Percentiles rank a stretch among this genome's conserved stretches.
phyloP scores from a whole-genome alignment of 2,888 invertebrate species.

The Horisme vitalbata region DNA sequence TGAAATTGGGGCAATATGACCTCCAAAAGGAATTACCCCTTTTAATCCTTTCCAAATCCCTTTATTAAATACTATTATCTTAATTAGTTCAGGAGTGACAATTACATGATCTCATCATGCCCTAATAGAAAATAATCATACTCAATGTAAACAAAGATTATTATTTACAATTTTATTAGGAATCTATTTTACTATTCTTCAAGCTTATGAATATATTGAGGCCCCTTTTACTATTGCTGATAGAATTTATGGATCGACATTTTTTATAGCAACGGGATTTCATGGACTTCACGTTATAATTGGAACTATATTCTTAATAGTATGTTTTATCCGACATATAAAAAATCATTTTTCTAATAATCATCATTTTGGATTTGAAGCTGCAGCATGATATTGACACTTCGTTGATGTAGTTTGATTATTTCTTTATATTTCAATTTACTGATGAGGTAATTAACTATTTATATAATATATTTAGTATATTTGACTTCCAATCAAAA shows the following conservation, averaged over 20 bases:
- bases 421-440: conserved; percentile 82
- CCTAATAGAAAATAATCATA: conserved; percentile 62
- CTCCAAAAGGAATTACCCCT: conserved; percentile 83
- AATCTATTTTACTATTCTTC: conserved; percentile 85
- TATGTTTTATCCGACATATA: conserved; percentile 57
- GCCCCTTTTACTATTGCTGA: conserved; percentile 69
- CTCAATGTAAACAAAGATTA: conserved; percentile 69
- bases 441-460: conserved; percentile 86
- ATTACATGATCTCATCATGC: conserved; percentile 83
- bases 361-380: conserved; percentile 68
- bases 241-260: conserved; percentile 86
- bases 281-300: conserved; percentile 89
- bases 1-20: conserved; percentile 80
- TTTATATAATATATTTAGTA: conserved; percentile 88
- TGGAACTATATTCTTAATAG: conserved; percentile 58
- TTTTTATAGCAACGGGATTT: conserved; percentile 89
- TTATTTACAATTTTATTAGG: conserved; percentile 60
- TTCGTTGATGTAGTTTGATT: conserved; percentile 67
- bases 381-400: conserved; percentile 70
- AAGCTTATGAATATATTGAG: conserved; percentile 87
- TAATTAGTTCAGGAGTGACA: conserved; percentile 87
- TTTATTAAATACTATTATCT: conserved; percentile 87
- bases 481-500: conserved; percentile 89
- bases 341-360: conserved; percentile 58
- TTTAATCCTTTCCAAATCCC: conserved; percentile 89